phyloP scores from a whole-genome alignment of 2,888 invertebrate species.

The Sussaba pulchella region DNA sequence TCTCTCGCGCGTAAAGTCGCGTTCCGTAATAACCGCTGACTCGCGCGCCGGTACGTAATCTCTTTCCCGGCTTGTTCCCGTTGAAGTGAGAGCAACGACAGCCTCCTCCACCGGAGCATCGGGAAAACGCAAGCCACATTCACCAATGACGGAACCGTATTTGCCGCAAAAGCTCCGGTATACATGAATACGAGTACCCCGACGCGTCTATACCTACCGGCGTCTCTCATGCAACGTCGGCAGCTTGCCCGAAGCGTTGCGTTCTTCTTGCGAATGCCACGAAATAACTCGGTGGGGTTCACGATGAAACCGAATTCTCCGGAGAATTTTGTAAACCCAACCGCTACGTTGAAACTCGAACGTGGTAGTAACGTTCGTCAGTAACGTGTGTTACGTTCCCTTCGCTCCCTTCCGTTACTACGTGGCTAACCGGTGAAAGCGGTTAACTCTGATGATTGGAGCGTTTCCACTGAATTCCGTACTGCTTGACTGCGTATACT shows the following conservation, averaged over 20 bases:
- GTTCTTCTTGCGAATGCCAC: constrained; percentile 43
- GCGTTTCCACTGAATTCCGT: constrained; percentile 34
- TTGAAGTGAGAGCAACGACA: constrained; percentile 24
- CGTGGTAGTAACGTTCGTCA: background rate
- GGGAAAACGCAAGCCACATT: constrained; percentile 15
- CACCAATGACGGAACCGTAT: constrained; percentile 36
- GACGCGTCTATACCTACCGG: background rate
- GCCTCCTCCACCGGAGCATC: constrained; percentile 18
- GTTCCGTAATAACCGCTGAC: constrained; percentile 69
- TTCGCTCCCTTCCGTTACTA: background rate
- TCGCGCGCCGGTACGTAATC: constrained; percentile 62
- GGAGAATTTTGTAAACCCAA: constrained; percentile 28
- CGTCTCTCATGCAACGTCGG: background rate
- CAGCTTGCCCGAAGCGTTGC: background rate
- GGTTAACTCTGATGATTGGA: constrained; percentile 44
- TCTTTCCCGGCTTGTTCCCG: constrained; percentile 54
- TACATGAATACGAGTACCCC: background rate
- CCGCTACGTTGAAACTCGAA: constrained; percentile 21
- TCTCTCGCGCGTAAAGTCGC: constrained; percentile 70
- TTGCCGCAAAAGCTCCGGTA: constrained; percentile 7
- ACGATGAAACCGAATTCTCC: constrained; percentile 31
- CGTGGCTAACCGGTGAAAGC: constrained; percentile 9
- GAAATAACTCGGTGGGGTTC: constrained; percentile 39
- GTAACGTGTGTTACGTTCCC: background rate
- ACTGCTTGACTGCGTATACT: constrained; percentile 34